phyloP scores from a whole-genome alignment of 2,113 vertebrate species.

The Urocitellus parryii region DNA sequence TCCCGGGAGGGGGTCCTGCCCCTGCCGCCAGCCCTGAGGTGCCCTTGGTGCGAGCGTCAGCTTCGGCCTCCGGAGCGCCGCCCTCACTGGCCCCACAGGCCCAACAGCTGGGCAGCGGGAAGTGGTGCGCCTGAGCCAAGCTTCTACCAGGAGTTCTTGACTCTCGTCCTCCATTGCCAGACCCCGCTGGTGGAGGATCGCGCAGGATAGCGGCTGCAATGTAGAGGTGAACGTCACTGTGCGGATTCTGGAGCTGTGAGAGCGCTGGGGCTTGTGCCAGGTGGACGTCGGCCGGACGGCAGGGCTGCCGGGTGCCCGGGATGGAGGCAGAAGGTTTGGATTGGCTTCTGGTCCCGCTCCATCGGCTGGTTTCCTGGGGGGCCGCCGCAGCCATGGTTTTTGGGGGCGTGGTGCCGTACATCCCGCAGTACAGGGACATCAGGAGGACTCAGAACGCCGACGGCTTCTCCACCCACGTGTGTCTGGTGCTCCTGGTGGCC shows the following conservation, averaged over 20 bases:
- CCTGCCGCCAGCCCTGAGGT: background rate
- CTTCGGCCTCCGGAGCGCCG: background rate
- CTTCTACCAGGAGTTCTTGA: background rate
- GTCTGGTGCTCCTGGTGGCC: slow-evolving; percentile 95
- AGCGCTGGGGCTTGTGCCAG: background rate
- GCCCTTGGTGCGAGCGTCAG: background rate
- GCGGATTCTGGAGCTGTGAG: background rate
- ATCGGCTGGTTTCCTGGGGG: slow-evolving; percentile 91
- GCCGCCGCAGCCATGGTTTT: slow-evolving; percentile 96
- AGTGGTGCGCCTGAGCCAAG: background rate
- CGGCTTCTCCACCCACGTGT: slow-evolving; percentile 97
- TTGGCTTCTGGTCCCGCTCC: slow-evolving; percentile 89
- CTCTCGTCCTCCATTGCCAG: background rate
- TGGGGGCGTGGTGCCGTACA: slow-evolving; percentile 96
- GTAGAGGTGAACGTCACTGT: background rate
- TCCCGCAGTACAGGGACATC: slow-evolving; percentile 97
- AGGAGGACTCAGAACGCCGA: slow-evolving; percentile 94
- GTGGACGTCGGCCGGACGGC: background rate
- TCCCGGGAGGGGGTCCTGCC: background rate
- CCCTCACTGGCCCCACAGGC: background rate
- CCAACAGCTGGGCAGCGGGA: background rate
- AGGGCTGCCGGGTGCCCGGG: background rate
- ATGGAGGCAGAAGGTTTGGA: slow-evolving; percentile 93
- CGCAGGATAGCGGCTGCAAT: slow-evolving; percentile 5
- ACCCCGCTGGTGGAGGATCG: background rate